These are phyloP conservation scores for Drosophila buzzatii DNA, from an alignment of 2,888 invertebrate genomes.

Conservation along the genomic window DNA sequence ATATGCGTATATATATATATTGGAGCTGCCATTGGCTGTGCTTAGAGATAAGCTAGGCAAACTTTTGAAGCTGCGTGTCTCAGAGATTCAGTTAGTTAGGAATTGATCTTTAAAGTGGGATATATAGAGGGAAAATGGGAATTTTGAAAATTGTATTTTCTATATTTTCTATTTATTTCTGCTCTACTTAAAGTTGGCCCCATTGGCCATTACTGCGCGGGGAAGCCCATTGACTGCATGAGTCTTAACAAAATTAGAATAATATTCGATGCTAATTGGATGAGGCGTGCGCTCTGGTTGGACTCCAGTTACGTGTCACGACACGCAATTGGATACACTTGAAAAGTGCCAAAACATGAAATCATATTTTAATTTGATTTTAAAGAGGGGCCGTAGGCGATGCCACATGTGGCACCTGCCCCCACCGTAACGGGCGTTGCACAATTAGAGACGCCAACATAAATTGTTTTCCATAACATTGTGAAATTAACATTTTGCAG, in stretches of 20 bases:
- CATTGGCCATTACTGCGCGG: conserved; percentile 10
- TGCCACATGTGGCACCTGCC: conserved; percentile 21
- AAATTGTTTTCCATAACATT: conserved; percentile 30
- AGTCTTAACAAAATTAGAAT: conserved; percentile 61
- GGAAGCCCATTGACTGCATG: conserved; percentile 68
- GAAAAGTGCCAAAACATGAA: conserved; percentile 73
- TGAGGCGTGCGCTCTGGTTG: conserved; percentile 33
- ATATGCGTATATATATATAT: conserved; percentile 4
- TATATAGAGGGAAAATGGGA: background rate
- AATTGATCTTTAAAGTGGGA: background rate
- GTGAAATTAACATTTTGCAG: conserved; percentile 64
- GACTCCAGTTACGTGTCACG: conserved; percentile 32
- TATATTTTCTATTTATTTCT: background rate
- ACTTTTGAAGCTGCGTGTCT: background rate
- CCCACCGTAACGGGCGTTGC: conserved; percentile 15
- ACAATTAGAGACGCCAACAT: conserved; percentile 65
- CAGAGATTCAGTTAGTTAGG: background rate
- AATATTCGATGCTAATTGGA: conserved; percentile 66
- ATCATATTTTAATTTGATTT: conserved; percentile 71
- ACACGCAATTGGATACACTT: conserved; percentile 51
- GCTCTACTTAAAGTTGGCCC: background rate
- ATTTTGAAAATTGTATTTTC: background rate
- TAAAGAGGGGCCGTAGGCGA: conserved; percentile 40
- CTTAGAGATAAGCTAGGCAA: conserved; percentile 17
- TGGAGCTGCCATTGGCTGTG: conserved; percentile 42